phyloP scores from a whole-genome alignment of 2,113 vertebrate genomes.

The Pseudois nayaur region DNA sequence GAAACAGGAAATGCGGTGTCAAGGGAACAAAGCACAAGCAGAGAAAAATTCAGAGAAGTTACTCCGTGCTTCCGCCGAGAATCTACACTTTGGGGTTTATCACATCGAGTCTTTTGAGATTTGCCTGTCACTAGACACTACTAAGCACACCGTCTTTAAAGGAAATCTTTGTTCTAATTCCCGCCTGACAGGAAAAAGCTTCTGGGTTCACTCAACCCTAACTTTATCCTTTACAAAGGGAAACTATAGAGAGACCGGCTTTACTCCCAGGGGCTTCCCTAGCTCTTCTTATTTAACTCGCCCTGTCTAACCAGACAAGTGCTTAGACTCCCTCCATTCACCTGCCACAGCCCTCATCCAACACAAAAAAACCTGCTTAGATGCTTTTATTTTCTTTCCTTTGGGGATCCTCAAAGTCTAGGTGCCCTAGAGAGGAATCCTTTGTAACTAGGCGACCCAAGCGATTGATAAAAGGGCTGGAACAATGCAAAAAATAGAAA shows the following conservation, averaged over 20 bases:
- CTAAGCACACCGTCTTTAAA: conserved; percentile 61
- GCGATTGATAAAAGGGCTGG: conserved; percentile 37
- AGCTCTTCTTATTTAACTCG: conserved; percentile 53
- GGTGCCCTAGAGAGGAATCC: conserved; percentile 43
- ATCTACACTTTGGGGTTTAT: conserved; percentile 1
- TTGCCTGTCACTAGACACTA: conserved; percentile 52
- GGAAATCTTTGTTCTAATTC: conserved; percentile 70
- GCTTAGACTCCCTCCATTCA: conserved; percentile 26
- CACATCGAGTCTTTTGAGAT: conserved; percentile 59
- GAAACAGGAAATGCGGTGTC: conserved; percentile 41
- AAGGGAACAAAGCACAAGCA: conserved; percentile 15
- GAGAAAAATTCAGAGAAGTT: conserved; percentile 61
- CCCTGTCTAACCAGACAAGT: conserved; percentile 37
- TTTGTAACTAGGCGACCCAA: conserved; percentile 56
- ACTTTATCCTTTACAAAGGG: conserved; percentile 67
- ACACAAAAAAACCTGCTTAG: conserved; percentile 26
- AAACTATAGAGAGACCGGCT: conserved; percentile 59
- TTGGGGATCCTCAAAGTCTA: conserved; percentile 63
- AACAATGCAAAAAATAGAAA: conserved; percentile 41
- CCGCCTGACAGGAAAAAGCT: conserved; percentile 58
- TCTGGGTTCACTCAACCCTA: conserved; percentile 67
- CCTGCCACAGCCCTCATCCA: background rate
- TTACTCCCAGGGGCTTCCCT: conserved; percentile 41
- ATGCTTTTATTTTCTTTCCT: conserved; percentile 60
- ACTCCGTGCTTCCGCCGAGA: background rate